Base-by-base conservation (phyloP, 2,888 invertebrate genomes). In the Trachelus troglodyta region DNA sequence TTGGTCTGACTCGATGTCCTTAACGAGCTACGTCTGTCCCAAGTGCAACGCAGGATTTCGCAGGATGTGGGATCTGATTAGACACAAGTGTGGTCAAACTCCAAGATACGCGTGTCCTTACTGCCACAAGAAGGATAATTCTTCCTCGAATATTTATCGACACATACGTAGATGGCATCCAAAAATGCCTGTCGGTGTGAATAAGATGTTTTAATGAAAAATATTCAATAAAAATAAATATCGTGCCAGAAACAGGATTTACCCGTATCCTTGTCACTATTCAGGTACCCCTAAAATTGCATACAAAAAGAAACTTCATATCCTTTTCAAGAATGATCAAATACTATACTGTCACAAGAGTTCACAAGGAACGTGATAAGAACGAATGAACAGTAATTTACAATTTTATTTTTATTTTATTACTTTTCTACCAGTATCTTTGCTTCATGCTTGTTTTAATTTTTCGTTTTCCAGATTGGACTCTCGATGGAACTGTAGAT, bases 51-150 rank as follows among this genome's bases (percentile, higher is more conserved):
- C 89, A 3, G 89, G 90, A 69, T 91, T 89, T 78, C 87, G 90
- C 73, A 87, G 90, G 75, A 87, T 88, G 88, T 90, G 89, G 87
- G 90, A 91, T 83, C 81, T 91, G 73, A 85, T 89, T 75, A 90
- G 92, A 77, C 91, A 92, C 84, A 90, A 89, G 79, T 92, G 92
- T 77, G 92, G 92, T 69, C 89, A 91, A 80, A 90, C 88, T 1
- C 90, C 90, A 68, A 88, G 91, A 81, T 92, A 91, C 81, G 90
- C 88, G 69, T 92, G 92, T 85, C 91, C 91, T 3, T 90, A 91
- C 81, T 92, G 92, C 83, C 88, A 87, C 78, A 90, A 91, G 81
- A 91, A 90, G 83, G 91, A 92, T 79, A 91, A 92, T 81, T 91
- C 90, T 9, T 91, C 90, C 12, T 91, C 91, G 34, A 91, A 91